Evolutionary conservation across 2,797 vertebrate genomes (phyloP).

Genomic region (Falco cherrug): DNA sequence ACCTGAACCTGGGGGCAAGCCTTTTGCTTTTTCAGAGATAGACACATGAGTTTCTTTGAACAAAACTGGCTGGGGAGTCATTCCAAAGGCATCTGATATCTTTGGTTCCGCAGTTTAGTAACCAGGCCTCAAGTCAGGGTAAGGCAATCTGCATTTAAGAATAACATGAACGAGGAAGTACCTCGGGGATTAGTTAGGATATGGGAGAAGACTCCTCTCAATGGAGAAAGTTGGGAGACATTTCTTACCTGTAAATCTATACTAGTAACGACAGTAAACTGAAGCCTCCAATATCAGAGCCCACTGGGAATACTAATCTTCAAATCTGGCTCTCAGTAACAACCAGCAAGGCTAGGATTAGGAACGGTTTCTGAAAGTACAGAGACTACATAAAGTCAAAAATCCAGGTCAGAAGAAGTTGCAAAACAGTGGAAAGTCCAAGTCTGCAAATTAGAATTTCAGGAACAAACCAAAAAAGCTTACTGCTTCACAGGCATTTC

Average conservation of each 20-base stretch:
- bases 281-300: neutral
- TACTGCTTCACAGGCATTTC: neutral
- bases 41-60: neutral
- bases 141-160: neutral
- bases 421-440: conserved; percentile 53
- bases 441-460: conserved; percentile 51
- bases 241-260: neutral
- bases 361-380: neutral
- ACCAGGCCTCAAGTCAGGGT: neutral
- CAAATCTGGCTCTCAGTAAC: neutral
- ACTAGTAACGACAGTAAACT: neutral
- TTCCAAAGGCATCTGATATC: neutral
- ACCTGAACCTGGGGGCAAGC: neutral
- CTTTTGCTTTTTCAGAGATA: neutral
- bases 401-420: conserved; percentile 36
- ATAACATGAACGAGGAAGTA: neutral
- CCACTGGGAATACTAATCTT: neutral
- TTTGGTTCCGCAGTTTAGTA: neutral
- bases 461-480: conserved; percentile 61
- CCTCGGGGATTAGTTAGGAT: neutral
- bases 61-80: neutral
- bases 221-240: neutral
- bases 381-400: neutral
- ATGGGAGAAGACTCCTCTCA: neutral
- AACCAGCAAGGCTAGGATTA: neutral